These are phyloP conservation scores for Coremacera marginata DNA, from an alignment of 2,888 invertebrate genomes.

Conservation along the genomic window DNA sequence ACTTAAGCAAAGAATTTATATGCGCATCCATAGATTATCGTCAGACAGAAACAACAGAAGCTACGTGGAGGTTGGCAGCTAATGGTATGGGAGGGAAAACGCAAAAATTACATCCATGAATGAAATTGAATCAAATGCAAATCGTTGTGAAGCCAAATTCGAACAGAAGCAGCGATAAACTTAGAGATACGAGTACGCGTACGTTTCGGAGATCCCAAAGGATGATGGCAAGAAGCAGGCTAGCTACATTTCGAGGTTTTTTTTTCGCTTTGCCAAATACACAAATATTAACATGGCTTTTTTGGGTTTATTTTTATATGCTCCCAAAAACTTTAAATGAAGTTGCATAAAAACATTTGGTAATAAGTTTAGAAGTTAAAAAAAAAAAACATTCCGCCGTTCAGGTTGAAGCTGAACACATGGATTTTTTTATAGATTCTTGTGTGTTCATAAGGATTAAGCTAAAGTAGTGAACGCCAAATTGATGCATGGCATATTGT, in stretches of 20 bases:
- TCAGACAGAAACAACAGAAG: not conserved
- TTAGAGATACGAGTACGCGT: not conserved
- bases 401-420: not conserved
- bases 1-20: constrained; percentile 42
- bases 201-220: no score
- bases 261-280: not conserved
- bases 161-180: not conserved
- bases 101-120: constrained; percentile 39
- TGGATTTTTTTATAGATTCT: not conserved
- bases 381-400: not conserved
- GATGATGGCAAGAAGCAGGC: no score
- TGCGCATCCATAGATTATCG: constrained; percentile 39
- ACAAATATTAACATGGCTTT: not conserved
- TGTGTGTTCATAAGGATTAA: not conserved
- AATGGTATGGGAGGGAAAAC: constrained; percentile 13
- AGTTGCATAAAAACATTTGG: constrained; percentile 9
- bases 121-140: constrained; percentile 46
- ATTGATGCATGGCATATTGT: not conserved
- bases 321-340: constrained; percentile 10
- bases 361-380: constrained; percentile 9
- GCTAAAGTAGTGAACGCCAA: not conserved
- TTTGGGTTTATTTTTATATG: not conserved
- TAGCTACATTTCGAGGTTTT: not conserved
- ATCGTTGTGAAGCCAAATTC: constrained; percentile 33
- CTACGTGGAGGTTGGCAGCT: not conserved